Percentiles rank a stretch among this genome's conserved stretches.
These are phyloP conservation scores for Cariama cristata DNA, from an alignment of 2,113 vertebrate species.

Conservation along the genomic window DNA sequence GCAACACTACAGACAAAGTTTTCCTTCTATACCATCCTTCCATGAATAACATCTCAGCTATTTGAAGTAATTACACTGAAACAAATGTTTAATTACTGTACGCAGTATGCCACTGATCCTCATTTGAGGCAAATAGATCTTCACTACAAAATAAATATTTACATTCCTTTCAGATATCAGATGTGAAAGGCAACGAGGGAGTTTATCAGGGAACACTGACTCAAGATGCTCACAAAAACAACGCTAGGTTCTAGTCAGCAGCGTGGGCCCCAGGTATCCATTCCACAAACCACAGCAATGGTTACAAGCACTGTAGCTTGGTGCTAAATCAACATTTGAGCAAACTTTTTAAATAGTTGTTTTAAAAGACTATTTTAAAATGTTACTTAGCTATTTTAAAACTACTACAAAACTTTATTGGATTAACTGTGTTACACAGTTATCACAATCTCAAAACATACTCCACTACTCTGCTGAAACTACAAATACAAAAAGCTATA, in stretches of 20 bases:
- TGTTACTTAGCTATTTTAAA: background rate
- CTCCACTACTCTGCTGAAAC: background rate
- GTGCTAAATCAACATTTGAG: background rate
- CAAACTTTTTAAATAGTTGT: background rate
- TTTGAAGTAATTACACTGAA: background rate
- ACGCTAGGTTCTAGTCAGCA: background rate
- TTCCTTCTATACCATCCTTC: background rate
- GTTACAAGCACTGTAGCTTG: background rate
- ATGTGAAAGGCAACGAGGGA: background rate
- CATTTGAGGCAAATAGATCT: background rate
- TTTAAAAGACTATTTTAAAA: background rate
- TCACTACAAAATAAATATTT: conserved; percentile 1
- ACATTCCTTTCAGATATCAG: background rate
- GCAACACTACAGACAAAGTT: background rate
- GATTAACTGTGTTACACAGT: background rate
- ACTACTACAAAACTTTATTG: background rate
- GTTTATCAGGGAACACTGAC: background rate
- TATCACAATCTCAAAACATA: background rate
- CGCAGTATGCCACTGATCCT: background rate
- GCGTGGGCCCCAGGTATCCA: background rate
- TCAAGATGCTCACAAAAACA: background rate
- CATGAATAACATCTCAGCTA: background rate
- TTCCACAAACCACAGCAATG: background rate
- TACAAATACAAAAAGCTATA: background rate
- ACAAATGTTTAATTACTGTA: background rate